Percentiles rank a stretch among this genome's conserved stretches.
phyloP scores from a whole-genome alignment of 2,113 vertebrate genomes.

The Dipodomys ordii region DNA sequence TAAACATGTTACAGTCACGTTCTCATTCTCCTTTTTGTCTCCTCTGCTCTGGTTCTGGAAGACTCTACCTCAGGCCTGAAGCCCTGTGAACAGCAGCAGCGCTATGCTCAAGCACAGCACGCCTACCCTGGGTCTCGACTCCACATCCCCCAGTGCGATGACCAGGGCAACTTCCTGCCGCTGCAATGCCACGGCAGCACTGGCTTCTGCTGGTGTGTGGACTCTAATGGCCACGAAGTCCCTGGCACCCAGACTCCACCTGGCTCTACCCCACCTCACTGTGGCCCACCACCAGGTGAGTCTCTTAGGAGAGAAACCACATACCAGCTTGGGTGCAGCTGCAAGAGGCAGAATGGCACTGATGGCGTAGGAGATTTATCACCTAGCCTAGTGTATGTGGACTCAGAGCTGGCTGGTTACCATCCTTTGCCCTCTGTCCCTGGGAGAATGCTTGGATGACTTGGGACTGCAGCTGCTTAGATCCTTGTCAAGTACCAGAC shows the following conservation, averaged over 20 bases:
- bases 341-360: background rate
- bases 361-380: too few relatives aligned
- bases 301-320: background rate
- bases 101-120: constrained; percentile 53
- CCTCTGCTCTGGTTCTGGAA: background rate
- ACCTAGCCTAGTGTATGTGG: background rate
- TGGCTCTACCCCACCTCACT: constrained; percentile 80
- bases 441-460: background rate
- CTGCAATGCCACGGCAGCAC: constrained; percentile 91
- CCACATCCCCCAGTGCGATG: constrained; percentile 90
- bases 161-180: constrained; percentile 87
- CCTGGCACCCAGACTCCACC: constrained; percentile 87
- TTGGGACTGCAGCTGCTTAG: background rate
- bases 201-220: constrained; percentile 94
- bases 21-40: background rate
- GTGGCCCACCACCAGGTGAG: constrained; percentile 88
- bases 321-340: background rate
- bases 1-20: background rate
- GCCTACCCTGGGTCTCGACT: constrained; percentile 41
- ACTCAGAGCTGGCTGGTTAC: background rate
- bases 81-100: constrained; percentile 87
- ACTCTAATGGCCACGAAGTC: constrained; percentile 87
- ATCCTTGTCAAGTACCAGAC: background rate
- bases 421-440: background rate
- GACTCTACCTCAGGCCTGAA: constrained; percentile 74